phyloP scores from a whole-genome alignment of 2,888 invertebrate genomes.

The Blomia tropicalis region DNA sequence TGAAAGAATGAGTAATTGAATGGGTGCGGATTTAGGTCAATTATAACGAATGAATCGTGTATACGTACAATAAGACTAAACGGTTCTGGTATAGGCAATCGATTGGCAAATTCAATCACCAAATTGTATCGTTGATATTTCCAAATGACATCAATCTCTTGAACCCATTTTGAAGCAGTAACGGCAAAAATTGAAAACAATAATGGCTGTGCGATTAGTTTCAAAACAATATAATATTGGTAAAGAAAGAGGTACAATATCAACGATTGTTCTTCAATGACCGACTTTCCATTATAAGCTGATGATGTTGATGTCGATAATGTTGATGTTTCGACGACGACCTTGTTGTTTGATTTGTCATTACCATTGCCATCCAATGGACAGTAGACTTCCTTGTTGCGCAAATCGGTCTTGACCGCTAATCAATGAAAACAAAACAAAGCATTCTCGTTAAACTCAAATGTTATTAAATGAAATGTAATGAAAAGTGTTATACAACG shows the following conservation, averaged over 20 bases:
- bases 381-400: background rate
- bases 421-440: background rate
- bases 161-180: conserved; percentile 30
- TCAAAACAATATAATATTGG: conserved; percentile 33
- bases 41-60: too few species aligned
- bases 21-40: too few species aligned
- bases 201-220: conserved; percentile 35
- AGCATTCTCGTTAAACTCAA: background rate
- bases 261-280: background rate
- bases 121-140: conserved; percentile 35
- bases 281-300: too few species aligned
- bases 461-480: too few species aligned
- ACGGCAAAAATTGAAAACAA: conserved; percentile 35
- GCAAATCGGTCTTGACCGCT: background rate
- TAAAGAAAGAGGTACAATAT: conserved; percentile 31
- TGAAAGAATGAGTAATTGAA: too few species aligned
- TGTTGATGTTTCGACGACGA: too few species aligned
- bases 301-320: too few species aligned
- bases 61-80: too few species aligned
- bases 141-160: conserved; percentile 35
- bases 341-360: too few species aligned
- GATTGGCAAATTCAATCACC: conserved; percentile 34
- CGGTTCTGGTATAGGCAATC: conserved; percentile 35
- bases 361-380: background rate
- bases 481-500: background rate